These are phyloP conservation scores for Eupithecia tripunctaria DNA, from an alignment of 2,888 invertebrate genomes.

Conservation along the genomic window DNA sequence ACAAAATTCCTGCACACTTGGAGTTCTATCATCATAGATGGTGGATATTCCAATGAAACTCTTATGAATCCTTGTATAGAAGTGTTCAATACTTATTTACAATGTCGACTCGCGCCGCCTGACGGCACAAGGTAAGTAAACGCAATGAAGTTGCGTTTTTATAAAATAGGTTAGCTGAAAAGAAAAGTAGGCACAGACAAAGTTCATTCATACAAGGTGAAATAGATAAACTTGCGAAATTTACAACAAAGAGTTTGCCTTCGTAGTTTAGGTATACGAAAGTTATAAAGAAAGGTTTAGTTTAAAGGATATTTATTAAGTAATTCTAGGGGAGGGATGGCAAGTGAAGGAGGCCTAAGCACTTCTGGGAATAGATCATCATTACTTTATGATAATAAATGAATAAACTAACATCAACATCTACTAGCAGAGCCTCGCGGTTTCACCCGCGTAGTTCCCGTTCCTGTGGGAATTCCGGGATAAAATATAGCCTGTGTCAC, in stretches of 20 bases:
- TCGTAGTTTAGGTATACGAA: neutral
- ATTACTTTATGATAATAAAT: too few species aligned
- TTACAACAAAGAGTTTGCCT: neutral
- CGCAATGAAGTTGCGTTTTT: neutral
- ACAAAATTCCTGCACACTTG: conserved; percentile 80
- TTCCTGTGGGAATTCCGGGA: too few species aligned
- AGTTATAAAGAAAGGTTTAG: too few species aligned
- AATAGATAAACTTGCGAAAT: neutral
- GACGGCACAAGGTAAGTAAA: conserved; percentile 85
- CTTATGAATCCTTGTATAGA: conserved; percentile 78
- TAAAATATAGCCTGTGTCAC: too few species aligned
- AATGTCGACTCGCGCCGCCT: conserved; percentile 92
- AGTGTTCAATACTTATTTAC: conserved; percentile 92
- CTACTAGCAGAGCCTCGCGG: too few species aligned
- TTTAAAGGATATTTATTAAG: too few species aligned
- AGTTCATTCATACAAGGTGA: neutral
- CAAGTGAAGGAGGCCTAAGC: too few species aligned
- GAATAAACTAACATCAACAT: too few species aligned
- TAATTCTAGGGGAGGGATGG: neutral
- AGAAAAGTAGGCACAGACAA: neutral
- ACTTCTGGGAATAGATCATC: too few species aligned
- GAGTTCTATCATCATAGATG: conserved; percentile 76
- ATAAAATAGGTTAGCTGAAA: neutral
- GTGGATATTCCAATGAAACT: conserved; percentile 69
- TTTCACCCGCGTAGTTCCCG: too few species aligned